Evolutionary conservation across 2,113 vertebrate species (phyloP), one percentile per base, ranked within the genome.

Genomic region (Orycteropus afer): DNA sequence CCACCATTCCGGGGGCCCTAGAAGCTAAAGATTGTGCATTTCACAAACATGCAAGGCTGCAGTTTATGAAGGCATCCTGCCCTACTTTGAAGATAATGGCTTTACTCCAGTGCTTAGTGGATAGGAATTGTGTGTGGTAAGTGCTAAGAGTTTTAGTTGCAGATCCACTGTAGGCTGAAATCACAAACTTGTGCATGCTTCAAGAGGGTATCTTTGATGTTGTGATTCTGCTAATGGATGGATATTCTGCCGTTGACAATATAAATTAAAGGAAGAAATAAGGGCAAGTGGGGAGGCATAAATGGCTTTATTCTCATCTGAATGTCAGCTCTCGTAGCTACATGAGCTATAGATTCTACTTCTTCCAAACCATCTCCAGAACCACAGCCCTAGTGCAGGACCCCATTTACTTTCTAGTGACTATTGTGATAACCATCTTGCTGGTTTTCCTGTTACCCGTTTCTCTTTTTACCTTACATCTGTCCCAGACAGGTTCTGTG

Each of bases 1-100:
- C 93, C 83, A 96, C 95, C 88, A 93, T 90, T 96, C 92, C 95
- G 90, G 45, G 88, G 80, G 53, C 95, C 90, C 82, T 77, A 79
- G 80, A 51, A 63, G 2, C 74, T 77, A 74, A 7, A 69, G 92
- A 94, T 45, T 11, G 2, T 89, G 76, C 78, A 14, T 74, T 95
- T 89, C 89, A 92, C 92, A 97, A 93, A 97, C 87, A 93, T 53
- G 40, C 65, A 18, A 34, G 65, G 63, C 89, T 37, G 20, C 11
- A 73, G 90, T 78, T 7, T 86, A 34, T 94, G 91, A 94, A 95
- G 77, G 82, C 94, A 95, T 22, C 67, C 63, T 95, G 71, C 49
- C 3, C 3, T 96, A 81, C 74, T 97, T 97, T 92, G 93, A n/a
- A 40, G 51, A 86, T 93, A 88, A 90, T 63, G 78, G 29, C 94